These are phyloP conservation scores for Thaumatotibia leucotreta DNA, from an alignment of 1,140 invertebrate species.

Conservation along the genomic window DNA sequence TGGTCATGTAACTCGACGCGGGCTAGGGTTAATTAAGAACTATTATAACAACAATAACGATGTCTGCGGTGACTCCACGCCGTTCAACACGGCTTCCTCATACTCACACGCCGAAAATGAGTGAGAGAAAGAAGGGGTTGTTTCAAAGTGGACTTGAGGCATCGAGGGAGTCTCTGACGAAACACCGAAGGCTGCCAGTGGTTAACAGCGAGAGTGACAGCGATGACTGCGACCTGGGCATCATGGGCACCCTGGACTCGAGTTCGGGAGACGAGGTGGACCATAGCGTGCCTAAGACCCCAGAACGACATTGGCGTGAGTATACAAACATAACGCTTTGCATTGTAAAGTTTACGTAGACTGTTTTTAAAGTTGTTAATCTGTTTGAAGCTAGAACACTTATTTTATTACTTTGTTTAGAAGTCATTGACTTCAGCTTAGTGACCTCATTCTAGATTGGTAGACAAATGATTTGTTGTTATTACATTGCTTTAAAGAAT, in stretches of 20 bases:
- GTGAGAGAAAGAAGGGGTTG: conserved; percentile 67
- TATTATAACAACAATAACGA: conserved; percentile 20
- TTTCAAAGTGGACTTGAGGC: conserved; percentile 49
- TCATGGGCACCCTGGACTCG: conserved; percentile 64
- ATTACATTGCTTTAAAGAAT: background rate
- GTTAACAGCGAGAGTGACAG: conserved; percentile 67
- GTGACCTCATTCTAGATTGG: background rate
- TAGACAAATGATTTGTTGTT: background rate
- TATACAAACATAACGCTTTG: too few relatives aligned
- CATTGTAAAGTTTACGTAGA: background rate
- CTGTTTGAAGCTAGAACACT: background rate
- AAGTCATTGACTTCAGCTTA: background rate
- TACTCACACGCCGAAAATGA: conserved; percentile 66
- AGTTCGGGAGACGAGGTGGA: conserved; percentile 66
- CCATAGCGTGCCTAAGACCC: conserved; percentile 52
- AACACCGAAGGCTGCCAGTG: conserved; percentile 55
- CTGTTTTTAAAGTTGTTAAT: background rate
- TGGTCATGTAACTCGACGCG: conserved; percentile 9
- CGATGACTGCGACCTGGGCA: conserved; percentile 66
- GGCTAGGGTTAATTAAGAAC: background rate
- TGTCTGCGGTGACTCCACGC: conserved; percentile 62
- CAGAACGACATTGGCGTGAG: conserved; percentile 62
- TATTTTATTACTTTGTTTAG: background rate
- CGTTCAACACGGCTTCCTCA: conserved; percentile 54
- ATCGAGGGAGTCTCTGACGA: conserved; percentile 49